phyloP scores from a whole-genome alignment of 2,797 vertebrate species.

The Peromyscus eremicus region DNA sequence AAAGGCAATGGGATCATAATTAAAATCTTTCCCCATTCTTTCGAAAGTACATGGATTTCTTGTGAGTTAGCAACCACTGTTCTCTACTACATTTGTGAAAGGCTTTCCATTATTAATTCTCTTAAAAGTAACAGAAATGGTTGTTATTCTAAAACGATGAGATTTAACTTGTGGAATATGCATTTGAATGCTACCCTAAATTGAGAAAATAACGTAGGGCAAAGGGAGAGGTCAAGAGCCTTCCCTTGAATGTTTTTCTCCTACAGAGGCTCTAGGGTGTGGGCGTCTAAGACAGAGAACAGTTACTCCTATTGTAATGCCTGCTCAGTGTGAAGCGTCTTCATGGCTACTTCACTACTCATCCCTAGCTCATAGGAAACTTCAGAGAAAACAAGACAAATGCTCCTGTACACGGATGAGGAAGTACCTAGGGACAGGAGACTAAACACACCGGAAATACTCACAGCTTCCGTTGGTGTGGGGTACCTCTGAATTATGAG shows the following conservation, averaged over 20 bases:
- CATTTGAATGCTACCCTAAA: neutral
- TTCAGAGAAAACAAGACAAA: neutral
- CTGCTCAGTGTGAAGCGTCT: neutral
- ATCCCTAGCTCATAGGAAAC: neutral
- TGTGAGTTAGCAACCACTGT: neutral
- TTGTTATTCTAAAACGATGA: neutral
- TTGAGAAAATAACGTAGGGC: constrained; percentile 46
- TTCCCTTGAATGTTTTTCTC: neutral
- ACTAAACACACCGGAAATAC: neutral
- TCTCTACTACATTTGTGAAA: neutral
- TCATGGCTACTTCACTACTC: neutral
- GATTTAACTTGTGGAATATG: neutral
- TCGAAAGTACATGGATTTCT: neutral
- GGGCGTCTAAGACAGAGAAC: neutral
- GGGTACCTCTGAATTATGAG: neutral
- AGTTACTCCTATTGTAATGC: neutral
- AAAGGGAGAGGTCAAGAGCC: neutral
- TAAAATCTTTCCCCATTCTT: constrained; percentile 15
- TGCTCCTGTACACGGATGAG: neutral
- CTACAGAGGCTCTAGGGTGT: neutral
- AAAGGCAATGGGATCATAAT: constrained; percentile 25
- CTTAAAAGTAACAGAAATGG: constrained; percentile 35
- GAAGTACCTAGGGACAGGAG: neutral
- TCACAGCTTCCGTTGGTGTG: neutral
- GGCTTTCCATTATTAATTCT: constrained; percentile 28